A percentile compares a stretch with the other conserved stretches of the same genome.
phyloP scores from a whole-genome alignment of 2,888 invertebrate species.

The Eurytoma adleriae region DNA sequence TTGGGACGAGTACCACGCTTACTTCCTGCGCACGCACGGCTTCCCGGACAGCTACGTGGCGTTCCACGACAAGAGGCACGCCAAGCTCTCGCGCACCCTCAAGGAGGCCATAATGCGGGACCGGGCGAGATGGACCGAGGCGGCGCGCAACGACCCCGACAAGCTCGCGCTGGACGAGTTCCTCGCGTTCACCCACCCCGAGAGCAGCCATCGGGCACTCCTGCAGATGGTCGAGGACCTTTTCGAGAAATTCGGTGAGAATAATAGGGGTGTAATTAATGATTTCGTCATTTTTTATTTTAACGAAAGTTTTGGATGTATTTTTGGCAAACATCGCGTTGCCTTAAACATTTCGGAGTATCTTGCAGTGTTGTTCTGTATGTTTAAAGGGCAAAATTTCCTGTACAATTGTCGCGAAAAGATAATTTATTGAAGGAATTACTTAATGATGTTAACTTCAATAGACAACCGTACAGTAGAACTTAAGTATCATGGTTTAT shows the following conservation, averaged over 20 bases:
- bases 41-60: conserved; percentile 81
- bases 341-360: too few species aligned
- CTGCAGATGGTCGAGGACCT: conserved; percentile 84
- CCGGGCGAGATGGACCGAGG: conserved; percentile 88
- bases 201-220: conserved; percentile 79
- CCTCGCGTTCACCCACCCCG: conserved; percentile 89
- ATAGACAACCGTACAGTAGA: too few species aligned
- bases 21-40: conserved; percentile 84
- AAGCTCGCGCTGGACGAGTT: conserved; percentile 86
- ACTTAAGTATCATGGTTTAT: too few species aligned
- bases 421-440: too few species aligned
- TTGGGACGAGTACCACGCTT: conserved; percentile 89
- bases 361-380: too few species aligned
- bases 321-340: too few species aligned
- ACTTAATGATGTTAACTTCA: too few species aligned
- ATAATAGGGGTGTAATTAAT: neutral
- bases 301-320: too few species aligned
- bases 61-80: conserved; percentile 82
- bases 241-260: conserved; percentile 83
- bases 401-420: too few species aligned
- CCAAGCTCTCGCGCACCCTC: conserved; percentile 80
- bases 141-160: conserved; percentile 85
- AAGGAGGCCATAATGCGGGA: conserved; percentile 87
- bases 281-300: too few species aligned
- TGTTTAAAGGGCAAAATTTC: too few species aligned